Percentiles rank a stretch among this genome's conserved stretches.
phyloP scores from a whole-genome alignment of 2,888 invertebrate species.

The Nineta flava region DNA sequence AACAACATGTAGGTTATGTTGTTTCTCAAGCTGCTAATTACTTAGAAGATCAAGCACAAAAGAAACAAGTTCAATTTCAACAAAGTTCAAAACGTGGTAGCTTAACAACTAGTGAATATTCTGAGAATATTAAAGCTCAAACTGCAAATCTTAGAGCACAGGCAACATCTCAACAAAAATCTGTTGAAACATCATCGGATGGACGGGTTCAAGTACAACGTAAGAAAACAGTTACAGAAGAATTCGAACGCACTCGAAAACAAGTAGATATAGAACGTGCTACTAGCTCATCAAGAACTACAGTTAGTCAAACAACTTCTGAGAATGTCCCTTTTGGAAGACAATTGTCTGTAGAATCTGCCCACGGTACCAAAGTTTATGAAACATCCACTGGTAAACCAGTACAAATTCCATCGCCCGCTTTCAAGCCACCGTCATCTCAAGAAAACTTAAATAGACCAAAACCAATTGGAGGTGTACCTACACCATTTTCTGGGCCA shows the following conservation, averaged over 20 bases:
- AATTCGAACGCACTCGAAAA: constrained; percentile 47
- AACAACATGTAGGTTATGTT: constrained; percentile 12
- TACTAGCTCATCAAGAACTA: constrained; percentile 15
- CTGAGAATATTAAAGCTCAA: constrained; percentile 17
- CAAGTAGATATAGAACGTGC: constrained; percentile 42
- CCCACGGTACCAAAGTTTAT: constrained; percentile 4
- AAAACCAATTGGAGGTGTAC: background rate
- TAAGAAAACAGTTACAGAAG: constrained; percentile 46
- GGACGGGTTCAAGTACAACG: constrained; percentile 40
- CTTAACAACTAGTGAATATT: constrained; percentile 16
- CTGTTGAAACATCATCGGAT: constrained; percentile 17
- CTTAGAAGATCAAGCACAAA: constrained; percentile 32
- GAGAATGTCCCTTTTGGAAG: no score
- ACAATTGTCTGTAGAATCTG: constrained; percentile 2
- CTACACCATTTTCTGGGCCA: background rate
- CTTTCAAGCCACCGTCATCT: background rate
- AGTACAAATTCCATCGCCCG: background rate
- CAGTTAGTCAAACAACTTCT: background rate
- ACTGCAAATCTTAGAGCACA: constrained; percentile 16
- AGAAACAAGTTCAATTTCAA: constrained; percentile 32
- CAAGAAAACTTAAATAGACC: background rate
- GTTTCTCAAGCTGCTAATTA: constrained; percentile 25
- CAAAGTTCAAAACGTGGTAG: constrained; percentile 26
- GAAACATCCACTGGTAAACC: constrained; percentile 5
- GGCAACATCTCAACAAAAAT: constrained; percentile 17